phyloP scores from a whole-genome alignment of 1,140 invertebrate species.

The Pissodes strobi region DNA sequence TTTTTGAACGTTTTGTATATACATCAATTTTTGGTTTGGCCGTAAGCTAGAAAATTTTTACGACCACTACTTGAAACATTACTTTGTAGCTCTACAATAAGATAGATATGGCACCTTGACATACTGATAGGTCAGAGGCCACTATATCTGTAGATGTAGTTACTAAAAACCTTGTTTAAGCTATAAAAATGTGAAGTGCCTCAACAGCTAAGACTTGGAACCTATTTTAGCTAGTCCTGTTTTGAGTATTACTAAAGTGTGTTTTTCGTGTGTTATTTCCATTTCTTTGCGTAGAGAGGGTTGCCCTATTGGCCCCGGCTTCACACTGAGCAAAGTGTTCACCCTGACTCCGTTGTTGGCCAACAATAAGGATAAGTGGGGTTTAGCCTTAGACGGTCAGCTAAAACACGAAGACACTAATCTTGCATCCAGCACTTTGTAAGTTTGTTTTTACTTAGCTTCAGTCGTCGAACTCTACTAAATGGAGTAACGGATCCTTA shows the following conservation, averaged over 20 bases:
- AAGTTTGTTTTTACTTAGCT: conserved; percentile 57
- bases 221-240: conserved; percentile 3
- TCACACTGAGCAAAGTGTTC: conserved; percentile 98
- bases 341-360: conserved; percentile 90
- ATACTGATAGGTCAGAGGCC: no score
- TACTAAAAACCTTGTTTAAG: no score
- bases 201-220: not conserved
- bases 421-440: conserved; percentile 93
- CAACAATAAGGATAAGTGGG: conserved; percentile 99
- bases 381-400: conserved; percentile 96
- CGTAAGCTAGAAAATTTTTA: no score
- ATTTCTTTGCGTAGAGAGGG: conserved; percentile 74
- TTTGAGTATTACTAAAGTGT: conserved; percentile 38
- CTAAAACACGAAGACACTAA: conserved; percentile 99
- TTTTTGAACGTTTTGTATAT: no score
- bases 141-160: no score
- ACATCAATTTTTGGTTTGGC: no score
- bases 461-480: not conserved
- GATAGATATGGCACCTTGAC: no score
- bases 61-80: no score
- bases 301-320: conserved; percentile 95
- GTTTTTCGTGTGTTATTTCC: conserved; percentile 38
- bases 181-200: no score
- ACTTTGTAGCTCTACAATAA: no score
- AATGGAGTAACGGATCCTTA: no score